Base-by-base conservation (phyloP, 2,797 vertebrate species). In the Cheirogaleus major region DNA sequence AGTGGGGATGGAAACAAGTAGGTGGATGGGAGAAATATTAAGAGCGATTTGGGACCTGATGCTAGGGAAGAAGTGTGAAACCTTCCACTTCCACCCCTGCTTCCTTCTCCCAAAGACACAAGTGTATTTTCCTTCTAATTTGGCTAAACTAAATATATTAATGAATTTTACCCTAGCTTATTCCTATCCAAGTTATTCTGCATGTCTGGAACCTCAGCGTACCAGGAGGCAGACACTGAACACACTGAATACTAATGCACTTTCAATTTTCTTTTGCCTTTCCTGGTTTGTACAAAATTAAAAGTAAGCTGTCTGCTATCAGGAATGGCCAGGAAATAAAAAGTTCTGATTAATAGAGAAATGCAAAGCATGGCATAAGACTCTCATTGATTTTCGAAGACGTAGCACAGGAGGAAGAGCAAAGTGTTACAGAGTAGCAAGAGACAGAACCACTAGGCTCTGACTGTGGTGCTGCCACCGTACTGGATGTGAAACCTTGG, bases 241-340 rank as follows among this genome's bases (percentile, higher is more conserved):
- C 7, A 22, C 18, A 13, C 7, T 90, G 32, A 80, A 86, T 82
- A 27, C 55, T 52, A 72, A 92, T n/a, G 84, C 17, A 45, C 23
- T 82, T 88, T 67, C 52, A 43, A 0, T 88, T 95, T 88, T 92
- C 57, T 89, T 93, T 89, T 89, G 75, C 52, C 55, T 76, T 57
- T 93, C 59, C 30, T 48, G 61, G 9, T n/a, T 84, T 90, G 30
- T 4, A 25, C 48, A 95, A 89, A 93, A 93, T 86, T 65, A 79
- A 93, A 91, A 84, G 70, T 61, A 86, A 86, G 67, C 45, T 82
- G 22, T 30, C 57, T 69, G 5, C 63, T 57, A 81, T 73, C 14
- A 55, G 63, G 38, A 90, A 91, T 5, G 12, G 45, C n/a, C 57
- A 93, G 30, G 57, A 61, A 86, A 89, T 80, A 38, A 73, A 94